Base-by-base conservation (phyloP, 2,888 invertebrate genomes). In the Polymixis lichenea region DNA sequence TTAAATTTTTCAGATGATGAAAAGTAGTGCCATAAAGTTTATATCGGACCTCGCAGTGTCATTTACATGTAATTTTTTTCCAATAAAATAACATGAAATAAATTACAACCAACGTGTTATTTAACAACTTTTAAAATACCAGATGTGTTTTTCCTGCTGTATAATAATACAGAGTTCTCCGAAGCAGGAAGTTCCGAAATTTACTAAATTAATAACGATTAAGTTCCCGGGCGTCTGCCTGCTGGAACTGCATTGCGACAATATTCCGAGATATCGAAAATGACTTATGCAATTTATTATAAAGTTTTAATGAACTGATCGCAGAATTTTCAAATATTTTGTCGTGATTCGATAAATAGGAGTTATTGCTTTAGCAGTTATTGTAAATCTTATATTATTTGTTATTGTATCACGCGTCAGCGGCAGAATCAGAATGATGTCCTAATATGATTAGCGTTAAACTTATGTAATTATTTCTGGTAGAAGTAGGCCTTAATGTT, bases 181-280 rank as follows among this genome's bases (percentile, higher is more conserved):
- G 61, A 15, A 65, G 38, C 58, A 38, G 58, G 69, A 80, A 72
- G 55, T 80, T 80, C 17, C 9, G 5, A 75, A 80, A 75, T 72
- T 62, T 68, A 72, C 61, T 80, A 75, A 75, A 84, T 84, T 75
- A 75, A 80, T 84, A 75, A 72, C 43, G 65, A 75, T 79, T 69
- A 80, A 72, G 58, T 64, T 65, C 28, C 22, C 55, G 55, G 55
- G 55, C 51, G 38, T 46, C 68, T 38, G 61, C 32, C 55, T 70
- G 65, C 66, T 56, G 53, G 38, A 69, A 80, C 84, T 83, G 84
- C 82, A 80, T 62, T 80, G 84, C 82, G 75, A 84, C 82, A 84
- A 72, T 80, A 83, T 71, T 72, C 62, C 2, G 22, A 75, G 72
- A 70, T 75, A 84, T 71, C 38, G 61, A 75, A 25, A 65, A 43